Evolutionary conservation across 2,888 invertebrate species (phyloP).

Genomic region (Gastracanthus pulcherrimus): DNA sequence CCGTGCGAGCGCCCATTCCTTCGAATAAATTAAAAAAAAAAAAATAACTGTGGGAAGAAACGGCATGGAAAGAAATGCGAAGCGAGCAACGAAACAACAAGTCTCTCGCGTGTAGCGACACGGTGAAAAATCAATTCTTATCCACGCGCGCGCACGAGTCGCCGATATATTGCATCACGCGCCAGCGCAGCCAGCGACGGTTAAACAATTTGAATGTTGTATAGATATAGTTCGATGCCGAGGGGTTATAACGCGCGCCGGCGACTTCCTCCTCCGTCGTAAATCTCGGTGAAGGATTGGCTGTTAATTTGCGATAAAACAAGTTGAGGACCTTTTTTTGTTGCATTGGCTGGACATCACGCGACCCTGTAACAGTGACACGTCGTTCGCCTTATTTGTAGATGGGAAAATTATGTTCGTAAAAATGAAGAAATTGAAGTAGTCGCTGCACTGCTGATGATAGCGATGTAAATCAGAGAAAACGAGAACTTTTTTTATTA

Average conservation of each 20-base stretch:
- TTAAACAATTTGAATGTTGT: conserved; percentile 46
- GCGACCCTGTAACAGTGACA: neutral
- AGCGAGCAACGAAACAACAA: conserved; percentile 13
- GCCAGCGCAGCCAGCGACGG: conserved; percentile 17
- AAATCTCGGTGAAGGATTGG: conserved; percentile 35
- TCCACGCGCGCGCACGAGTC: conserved; percentile 3
- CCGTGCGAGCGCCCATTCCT: neutral
- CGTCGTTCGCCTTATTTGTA: neutral
- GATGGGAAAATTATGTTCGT: too few relatives aligned
- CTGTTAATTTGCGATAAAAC: conserved; percentile 30
- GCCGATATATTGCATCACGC: conserved; percentile 40
- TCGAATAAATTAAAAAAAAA: neutral
- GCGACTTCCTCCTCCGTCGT: conserved; percentile 18
- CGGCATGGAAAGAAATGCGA: conserved; percentile 15
- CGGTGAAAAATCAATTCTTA: conserved; percentile 54
- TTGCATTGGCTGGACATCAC: neutral
- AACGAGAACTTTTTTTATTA: neutral
- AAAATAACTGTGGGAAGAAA: conserved; percentile 27
- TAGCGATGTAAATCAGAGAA: too few relatives aligned
- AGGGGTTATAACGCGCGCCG: conserved; percentile 2
- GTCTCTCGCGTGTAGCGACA: conserved; percentile 30
- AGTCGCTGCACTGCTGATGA: too few relatives aligned
- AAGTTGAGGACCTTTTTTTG: neutral
- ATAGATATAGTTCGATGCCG: neutral
- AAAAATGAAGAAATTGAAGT: too few relatives aligned